Evolutionary conservation across 92 coral and sea anemone genomes (phyloP), one percentile per base, ranked within the genome.

Genomic region (Parazoanthus atlanticus): DNA sequence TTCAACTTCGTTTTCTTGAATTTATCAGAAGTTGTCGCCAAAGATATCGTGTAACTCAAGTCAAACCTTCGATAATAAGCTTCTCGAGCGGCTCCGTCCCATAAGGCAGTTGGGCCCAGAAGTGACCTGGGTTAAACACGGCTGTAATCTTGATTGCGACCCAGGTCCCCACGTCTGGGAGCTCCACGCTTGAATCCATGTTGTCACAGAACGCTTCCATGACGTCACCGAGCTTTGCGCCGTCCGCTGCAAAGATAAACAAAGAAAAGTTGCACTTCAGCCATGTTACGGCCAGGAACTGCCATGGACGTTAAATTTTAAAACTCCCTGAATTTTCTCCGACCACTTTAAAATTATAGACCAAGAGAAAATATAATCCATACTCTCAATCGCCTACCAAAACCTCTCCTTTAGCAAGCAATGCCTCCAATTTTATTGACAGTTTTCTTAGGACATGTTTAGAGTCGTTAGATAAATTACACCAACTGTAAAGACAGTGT

Each of bases 41-140:
- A 47, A 75, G 52, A 74, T 13, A 64, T 9, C n/a, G 31, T 41
- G 38, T 26, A 23, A 13, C 46, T 25, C 49, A 58, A 56, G 47
- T 16, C 21, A 52, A 86, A 96, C 99, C 96, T 91, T 93, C 95
- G 49, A 96, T 93, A 23, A 95, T 93, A 25, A 91, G 94, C 65
- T 94, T 94, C 25, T 96, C 97, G 47, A 97, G 91, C 5, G 97
- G 94, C 81, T 93, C 97, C 29, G 95, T 90, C 32, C 99, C 99
- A 93, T 86, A 95, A 5, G 99, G 99, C 81, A 97, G 92, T 80
- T 97, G 99, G 17, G 94, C 98, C 98, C 99, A 97, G 88, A 97
- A 97, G 85, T 97, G 99, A 31, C 96, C 97, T 9, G 99, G 99
- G 77, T 95, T 91, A 58, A 95, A 92, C n/a, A 95, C 89, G 13